phyloP scores from a whole-genome alignment of 2,888 invertebrate species.

The Diadegma fenestrale region DNA sequence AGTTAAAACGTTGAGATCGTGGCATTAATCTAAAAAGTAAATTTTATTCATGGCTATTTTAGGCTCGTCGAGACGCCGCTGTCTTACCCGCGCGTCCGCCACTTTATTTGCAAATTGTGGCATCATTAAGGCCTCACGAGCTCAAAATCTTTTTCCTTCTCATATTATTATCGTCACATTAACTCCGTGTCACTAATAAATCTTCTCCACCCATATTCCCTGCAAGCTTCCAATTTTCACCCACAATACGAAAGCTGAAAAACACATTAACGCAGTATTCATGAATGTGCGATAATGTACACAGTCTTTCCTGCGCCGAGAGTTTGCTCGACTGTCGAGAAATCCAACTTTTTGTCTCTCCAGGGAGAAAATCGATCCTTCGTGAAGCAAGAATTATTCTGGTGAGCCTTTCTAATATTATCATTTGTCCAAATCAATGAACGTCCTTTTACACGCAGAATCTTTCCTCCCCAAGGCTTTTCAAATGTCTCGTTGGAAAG shows the following conservation, averaged over 20 bases:
- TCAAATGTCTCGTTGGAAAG: background rate
- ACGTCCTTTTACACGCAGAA: background rate
- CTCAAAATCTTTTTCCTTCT: background rate
- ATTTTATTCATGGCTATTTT: slow-evolving; percentile 2
- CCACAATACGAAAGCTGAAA: background rate
- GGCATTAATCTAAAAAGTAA: background rate
- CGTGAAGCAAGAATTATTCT: background rate
- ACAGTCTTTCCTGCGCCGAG: background rate
- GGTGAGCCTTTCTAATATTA: background rate
- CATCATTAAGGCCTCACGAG: background rate
- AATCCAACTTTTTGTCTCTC: background rate
- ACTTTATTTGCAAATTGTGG: background rate
- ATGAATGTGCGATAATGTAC: background rate
- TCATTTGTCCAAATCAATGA: background rate
- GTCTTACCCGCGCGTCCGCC: background rate
- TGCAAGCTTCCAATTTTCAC: background rate
- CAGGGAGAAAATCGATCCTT: background rate
- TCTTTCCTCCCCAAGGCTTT: background rate
- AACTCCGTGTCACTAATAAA: background rate
- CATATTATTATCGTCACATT: slow-evolving; percentile 9
- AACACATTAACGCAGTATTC: background rate
- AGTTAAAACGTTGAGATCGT: background rate
- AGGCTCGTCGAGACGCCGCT: background rate
- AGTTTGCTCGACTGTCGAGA: background rate
- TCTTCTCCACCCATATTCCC: background rate